Percentiles rank a stretch among this genome's conserved stretches.
These are phyloP conservation scores for Gorsachius magnificus DNA, from an alignment of 2,797 vertebrate genomes.

Conservation along the genomic window DNA sequence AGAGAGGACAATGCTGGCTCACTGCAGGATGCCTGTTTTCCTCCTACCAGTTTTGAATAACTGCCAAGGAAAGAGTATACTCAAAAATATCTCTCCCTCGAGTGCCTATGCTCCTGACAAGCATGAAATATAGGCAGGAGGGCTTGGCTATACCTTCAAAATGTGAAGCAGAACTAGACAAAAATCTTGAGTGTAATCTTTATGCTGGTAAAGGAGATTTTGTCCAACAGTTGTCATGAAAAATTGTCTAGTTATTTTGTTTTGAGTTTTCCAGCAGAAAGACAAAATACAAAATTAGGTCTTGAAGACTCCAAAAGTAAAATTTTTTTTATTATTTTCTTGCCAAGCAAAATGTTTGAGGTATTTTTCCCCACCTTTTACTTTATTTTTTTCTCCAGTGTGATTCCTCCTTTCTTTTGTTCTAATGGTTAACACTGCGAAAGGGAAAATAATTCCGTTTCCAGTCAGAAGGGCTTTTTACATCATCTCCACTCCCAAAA, in stretches of 20 bases:
- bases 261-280: background rate
- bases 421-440: background rate
- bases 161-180: background rate
- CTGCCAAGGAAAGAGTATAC: slow-evolving; percentile 1
- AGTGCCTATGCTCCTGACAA: background rate
- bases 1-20: slow-evolving; percentile 27
- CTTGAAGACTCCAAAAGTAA: background rate
- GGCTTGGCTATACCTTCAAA: background rate
- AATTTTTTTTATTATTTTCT: background rate
- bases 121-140: background rate
- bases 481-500: background rate
- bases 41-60: slow-evolving; percentile 29
- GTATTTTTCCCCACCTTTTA: background rate
- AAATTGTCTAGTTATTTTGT: background rate
- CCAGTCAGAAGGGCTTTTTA: background rate
- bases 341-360: background rate
- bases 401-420: background rate
- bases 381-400: background rate
- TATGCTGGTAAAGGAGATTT: background rate
- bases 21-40: slow-evolving; percentile 13
- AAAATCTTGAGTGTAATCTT: background rate
- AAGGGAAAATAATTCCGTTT: background rate
- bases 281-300: background rate
- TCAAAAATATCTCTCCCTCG: background rate
- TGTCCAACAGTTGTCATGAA: background rate